phyloP scores from a whole-genome alignment of 2,888 invertebrate species.

The Eustalomyia histrio region DNA sequence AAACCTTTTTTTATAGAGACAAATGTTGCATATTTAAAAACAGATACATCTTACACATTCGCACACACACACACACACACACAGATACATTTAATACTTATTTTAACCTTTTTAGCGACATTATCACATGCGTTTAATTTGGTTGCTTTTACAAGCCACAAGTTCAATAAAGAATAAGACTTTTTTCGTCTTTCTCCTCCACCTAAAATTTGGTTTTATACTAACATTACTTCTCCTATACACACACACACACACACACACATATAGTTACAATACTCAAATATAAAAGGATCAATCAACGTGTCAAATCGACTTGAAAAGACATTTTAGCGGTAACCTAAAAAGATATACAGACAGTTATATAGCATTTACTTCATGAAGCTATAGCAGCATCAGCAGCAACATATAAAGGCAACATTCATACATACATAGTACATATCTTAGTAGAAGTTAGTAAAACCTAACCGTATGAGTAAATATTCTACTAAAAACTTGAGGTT shows the following conservation, averaged over 20 bases:
- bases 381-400: neutral
- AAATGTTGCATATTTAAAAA: slow-evolving; percentile 3
- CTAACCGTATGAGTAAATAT: slow-evolving; percentile 48
- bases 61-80: too few species aligned
- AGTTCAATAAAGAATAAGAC: slow-evolving; percentile 36
- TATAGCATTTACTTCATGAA: slow-evolving; percentile 29
- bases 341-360: slow-evolving; percentile 40
- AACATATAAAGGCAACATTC: slow-evolving; percentile 13
- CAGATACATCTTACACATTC: neutral
- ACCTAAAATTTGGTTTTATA: neutral
- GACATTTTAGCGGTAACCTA: slow-evolving; percentile 61
- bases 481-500: slow-evolving; percentile 47
- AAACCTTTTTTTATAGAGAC: neutral
- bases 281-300: slow-evolving; percentile 72
- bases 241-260: too few species aligned
- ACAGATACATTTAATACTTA: neutral
- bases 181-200: slow-evolving; percentile 5
- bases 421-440: too few species aligned
- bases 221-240: slow-evolving; percentile 4
- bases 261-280: slow-evolving; percentile 23
- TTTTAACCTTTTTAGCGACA: slow-evolving; percentile 47
- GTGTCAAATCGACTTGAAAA: slow-evolving; percentile 72
- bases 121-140: slow-evolving; percentile 51
- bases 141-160: slow-evolving; percentile 44
- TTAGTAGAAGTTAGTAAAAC: slow-evolving; percentile 11